These are phyloP conservation scores for Ciconia stormi DNA, from an alignment of 2,113 vertebrate species.

Conservation along the genomic window DNA sequence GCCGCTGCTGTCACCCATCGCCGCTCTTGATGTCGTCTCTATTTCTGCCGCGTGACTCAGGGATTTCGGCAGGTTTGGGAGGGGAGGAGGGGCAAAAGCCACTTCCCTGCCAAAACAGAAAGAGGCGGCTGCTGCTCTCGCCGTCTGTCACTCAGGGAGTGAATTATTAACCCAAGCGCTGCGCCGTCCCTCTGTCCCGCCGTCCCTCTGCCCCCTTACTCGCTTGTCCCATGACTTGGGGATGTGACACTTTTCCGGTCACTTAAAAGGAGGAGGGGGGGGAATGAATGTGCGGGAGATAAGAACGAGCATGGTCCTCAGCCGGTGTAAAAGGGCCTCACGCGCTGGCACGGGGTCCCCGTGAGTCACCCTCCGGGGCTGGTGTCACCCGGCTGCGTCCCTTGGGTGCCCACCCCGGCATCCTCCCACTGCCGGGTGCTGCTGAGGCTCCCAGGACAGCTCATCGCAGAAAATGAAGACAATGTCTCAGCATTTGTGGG, in stretches of 20 bases:
- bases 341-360: background rate
- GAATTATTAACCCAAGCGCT: background rate
- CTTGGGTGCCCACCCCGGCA: background rate
- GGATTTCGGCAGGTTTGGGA: conserved; percentile 31
- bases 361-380: background rate
- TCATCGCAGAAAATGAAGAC: background rate
- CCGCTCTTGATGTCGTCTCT: background rate
- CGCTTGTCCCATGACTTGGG: background rate
- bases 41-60: conserved; percentile 21
- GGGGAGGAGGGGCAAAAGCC: background rate
- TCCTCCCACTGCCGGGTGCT: background rate
- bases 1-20: background rate
- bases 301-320: background rate
- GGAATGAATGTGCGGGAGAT: background rate
- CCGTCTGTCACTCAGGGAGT: background rate
- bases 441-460: background rate
- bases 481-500: rapidly evolving
- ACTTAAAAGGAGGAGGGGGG: background rate
- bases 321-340: background rate
- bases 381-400: background rate
- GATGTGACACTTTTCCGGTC: conserved; percentile 7
- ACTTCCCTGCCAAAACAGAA: background rate
- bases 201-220: background rate
- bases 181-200: background rate
- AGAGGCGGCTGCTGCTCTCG: background rate